Base-by-base conservation (phyloP, 2,888 invertebrate species). In the Drosophila pseudotalamancana region DNA sequence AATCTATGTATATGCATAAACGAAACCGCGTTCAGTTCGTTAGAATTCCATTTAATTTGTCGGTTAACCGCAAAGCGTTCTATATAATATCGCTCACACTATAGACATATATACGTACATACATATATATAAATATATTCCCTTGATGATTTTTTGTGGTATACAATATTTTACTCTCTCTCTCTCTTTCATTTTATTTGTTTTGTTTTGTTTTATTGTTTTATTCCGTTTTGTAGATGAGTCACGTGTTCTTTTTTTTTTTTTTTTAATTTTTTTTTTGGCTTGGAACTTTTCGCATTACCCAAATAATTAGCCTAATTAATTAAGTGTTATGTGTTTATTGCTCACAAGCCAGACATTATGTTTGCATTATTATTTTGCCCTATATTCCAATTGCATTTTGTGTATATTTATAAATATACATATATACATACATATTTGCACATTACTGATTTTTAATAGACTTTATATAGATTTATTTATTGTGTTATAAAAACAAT, bases 231-330 rank as follows among this genome's bases (percentile, higher is more conserved):
- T 35, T 14, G 1, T 32, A 29, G 57, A 46, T 57, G 57, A 60
- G 57, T 60, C 66, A 50, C 39, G 23, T 42, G 31, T 16, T 35
- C 12, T 3, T 14, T 31, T 8, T 18, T 45, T 12, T 25, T 18
- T 25, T 4, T 21, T 11, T 16, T 5, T n/a, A n/a, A n/a, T 9
- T 14, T 27, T 11, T 29, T 37, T 18, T 14, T 21, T 16, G 14
- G 31, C 23, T 55, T 14, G 12, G n/a, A 12, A 49, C 49, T 39
- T 32, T 49, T 31, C n/a, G 35, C 35, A 48, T 37, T 29, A 29
- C 6, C 42, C 16, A 64, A 55, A 35, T 68, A 57, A 66, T 59
- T 59, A 39, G 34, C n/a, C 43, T 35, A 69, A 69, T 69, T 67
- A 54, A 61, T 49, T 60, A 45, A 53, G 48, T 60, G 60, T 40